Conservation (phyloP, 2,113 vertebrate species). For the Catharus bicknelli region DNA sequence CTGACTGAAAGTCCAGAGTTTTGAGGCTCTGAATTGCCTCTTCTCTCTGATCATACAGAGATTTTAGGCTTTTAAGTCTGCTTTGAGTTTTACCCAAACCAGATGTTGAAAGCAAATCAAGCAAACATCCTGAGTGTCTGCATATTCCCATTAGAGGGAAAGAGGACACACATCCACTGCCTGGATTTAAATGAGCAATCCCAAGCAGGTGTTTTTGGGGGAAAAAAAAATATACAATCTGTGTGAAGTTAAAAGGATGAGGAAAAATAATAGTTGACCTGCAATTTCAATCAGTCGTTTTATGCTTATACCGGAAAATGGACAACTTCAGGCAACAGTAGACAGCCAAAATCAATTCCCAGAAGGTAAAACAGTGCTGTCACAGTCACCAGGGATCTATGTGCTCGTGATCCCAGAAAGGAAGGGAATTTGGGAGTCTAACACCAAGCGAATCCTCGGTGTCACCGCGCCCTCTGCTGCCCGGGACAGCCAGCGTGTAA, state of each 20-base stretch:
- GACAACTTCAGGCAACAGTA: neutral
- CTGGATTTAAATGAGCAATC: neutral
- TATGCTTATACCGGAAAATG: neutral
- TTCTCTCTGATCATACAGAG: neutral
- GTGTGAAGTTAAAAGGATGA: neutral
- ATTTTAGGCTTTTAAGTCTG: neutral
- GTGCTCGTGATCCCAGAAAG: neutral
- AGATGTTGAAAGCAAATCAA: neutral
- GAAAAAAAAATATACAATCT: neutral
- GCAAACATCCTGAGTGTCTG: neutral
- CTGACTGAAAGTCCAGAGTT: neutral
- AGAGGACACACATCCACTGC: neutral
- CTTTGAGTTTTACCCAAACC: neutral
- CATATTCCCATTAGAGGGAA: neutral
- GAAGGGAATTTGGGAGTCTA: neutral
- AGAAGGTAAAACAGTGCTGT: neutral
- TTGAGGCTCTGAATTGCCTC: neutral
- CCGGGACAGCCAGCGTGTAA: neutral
- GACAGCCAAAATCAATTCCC: neutral
- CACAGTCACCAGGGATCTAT: neutral
- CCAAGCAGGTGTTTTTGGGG: neutral
- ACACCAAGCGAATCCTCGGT: neutral
- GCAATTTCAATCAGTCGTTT: neutral
- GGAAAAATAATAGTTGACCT: neutral
- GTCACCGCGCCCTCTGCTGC: slow-evolving; percentile 62